Evolutionary conservation across 2,113 vertebrate genomes (phyloP).

Genomic region (Eira barbara): DNA sequence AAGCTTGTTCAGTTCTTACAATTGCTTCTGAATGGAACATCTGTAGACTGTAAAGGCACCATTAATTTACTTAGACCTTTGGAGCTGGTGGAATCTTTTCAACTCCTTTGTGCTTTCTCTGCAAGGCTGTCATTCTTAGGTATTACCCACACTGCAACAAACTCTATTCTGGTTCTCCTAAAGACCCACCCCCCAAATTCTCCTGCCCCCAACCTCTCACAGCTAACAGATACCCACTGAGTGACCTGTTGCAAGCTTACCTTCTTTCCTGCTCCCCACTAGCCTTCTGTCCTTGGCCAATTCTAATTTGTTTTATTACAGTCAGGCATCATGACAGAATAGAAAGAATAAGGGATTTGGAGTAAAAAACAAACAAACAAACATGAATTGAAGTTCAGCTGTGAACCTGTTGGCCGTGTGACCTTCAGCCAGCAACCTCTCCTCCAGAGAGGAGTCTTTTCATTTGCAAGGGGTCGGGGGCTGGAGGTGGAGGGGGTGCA

Average conservation of each 20-base stretch:
- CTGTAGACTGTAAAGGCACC: background rate
- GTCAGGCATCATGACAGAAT: background rate
- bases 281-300: background rate
- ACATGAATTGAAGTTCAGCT: background rate
- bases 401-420: background rate
- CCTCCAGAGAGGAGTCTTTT: background rate
- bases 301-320: background rate
- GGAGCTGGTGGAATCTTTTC: background rate
- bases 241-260: background rate
- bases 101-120: background rate
- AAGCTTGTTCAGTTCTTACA: constrained; percentile 8
- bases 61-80: background rate
- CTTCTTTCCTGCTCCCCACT: background rate
- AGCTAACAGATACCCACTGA: background rate
- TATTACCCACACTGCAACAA: background rate
- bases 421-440: background rate
- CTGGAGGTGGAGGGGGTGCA: background rate
- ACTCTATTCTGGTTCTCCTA: background rate
- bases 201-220: background rate
- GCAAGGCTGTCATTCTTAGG: background rate
- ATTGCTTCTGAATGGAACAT: background rate
- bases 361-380: background rate
- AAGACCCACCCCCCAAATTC: background rate
- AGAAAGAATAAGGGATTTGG: background rate
- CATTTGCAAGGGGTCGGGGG: background rate